Base-by-base conservation (phyloP, 1,140 invertebrate species). In the Thalassaphorura encarpata region DNA sequence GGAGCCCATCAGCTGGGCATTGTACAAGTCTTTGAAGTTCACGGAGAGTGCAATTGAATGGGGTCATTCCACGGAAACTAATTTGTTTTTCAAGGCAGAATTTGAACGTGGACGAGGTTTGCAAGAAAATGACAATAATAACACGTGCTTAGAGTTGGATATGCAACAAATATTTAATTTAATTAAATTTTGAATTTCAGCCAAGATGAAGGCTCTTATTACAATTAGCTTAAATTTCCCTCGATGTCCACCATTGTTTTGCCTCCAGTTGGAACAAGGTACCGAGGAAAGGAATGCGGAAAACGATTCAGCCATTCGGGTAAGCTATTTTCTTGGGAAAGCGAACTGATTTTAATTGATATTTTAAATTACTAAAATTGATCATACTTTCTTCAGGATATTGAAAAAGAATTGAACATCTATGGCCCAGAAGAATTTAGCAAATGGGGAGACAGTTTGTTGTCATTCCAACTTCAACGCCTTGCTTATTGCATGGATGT, bases 401-500 rank as follows among this genome's bases (percentile, higher is more conserved):
- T 88, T 71, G 85, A 88, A 69, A 75, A 76, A 66, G 78, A 83
- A 66, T 75, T 87, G 1, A 87, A 89, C 69, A 75, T 80, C 16
- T 73, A 80, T 64, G 80, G 74, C 71, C 64, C 69, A 33, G 69
- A 72, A 56, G 66, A 77, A 42, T 70, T 72, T 24, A 62, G 66
- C 5, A 66, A 68, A 29, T 68, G 68, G 43, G 60, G 69, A 49
- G 67, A 73, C 29, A 69, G 73, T 61, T 69, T 87, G 21, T 71
- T 96, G 5, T 78, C 83, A 16, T 77, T 80, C 26, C 89, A 93
- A 72, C 72, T 94, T 4, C 80, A 84, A 51, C 80, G 85, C 57
- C 71, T 93, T 36, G 76, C 88, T 63, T 81, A 83, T 43, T 90
- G 84, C 69, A 81, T 93, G 59, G 91, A 96, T 71, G 81, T 94